Base-by-base conservation (phyloP, 2,888 invertebrate genomes). In the Eristalis tenax region DNA sequence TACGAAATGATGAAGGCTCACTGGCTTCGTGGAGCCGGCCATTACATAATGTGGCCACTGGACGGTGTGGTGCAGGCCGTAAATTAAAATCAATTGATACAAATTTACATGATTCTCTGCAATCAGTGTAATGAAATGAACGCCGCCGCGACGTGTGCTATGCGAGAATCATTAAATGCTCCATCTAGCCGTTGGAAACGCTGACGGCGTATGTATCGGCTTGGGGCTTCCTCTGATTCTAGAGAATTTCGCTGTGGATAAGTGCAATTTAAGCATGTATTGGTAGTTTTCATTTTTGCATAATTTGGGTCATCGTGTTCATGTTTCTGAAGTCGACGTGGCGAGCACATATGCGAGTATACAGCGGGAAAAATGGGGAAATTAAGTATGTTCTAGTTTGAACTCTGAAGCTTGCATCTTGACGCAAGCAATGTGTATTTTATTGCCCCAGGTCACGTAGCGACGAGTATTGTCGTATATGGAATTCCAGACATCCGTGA, bases 71-170 rank as follows among this genome's bases (percentile, higher is more conserved):
- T 63, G 65, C 38, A 38, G 38, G 38, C 57, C 32, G 64, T 76
- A 75, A 81, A 81, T 81, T 81, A 65, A 18, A 64, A 70, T 76
- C 81, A 81, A 81, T 81, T 81, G 81, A 64, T 75, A 64, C 28
- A 75, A 76, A 81, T 81, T 81, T 70, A 38, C 81, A 81, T 57
- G 81, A 70, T 75, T 75, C 69, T n/a, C 64, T 43, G 75, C 75
- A 81, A 81, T 75, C 70, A 70, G 26, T 63, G 10, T 64, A 74
- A 68, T 74, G 63, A 18, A 81, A 81, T 75, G 50, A 64, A 68
- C 57, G 32, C 57, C 57, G 32, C 57, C 78, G 26, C 38, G 35
- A 70, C 78, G 38, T 78, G 64, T 65, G 40, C 23, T 28, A 50
- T 63, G 22, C 50, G 61, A 68, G 63, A 69, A 35, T 64, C 69